Base-by-base conservation (phyloP, 23 tunicate species). In the Styela clava region DNA sequence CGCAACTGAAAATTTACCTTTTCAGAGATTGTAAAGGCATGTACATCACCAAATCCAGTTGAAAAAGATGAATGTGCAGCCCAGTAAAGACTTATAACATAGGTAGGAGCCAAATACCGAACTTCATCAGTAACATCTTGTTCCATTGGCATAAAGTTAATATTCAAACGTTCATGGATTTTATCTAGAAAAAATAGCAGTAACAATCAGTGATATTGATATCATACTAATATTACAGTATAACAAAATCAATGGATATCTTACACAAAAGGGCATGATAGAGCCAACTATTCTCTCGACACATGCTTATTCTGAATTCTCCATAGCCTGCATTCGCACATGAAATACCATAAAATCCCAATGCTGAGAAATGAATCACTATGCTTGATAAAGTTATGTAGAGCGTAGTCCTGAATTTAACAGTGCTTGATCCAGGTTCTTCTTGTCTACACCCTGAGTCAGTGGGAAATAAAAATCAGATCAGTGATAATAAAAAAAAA, bases 41-140 rank as follows among this genome's bases (percentile, higher is more conserved):
- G 92, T 12, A 93, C 63, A 64, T 93, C 98, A 21, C 98, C 98
- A 74, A 84, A 93, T 20, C 98, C 98, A 62, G 98, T 93, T 1
- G 93, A 93, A 2, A 92, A 84, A 7, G 85, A 79, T 20, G 98
- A 87, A 1, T 92, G 89, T 24, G 98, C 62, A 2, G 98, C 78
- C 98, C 98, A 93, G 69, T 93, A 93, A 35, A 93, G 64, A 74
- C 98, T 93, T 23, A 92, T 88, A 1, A 85, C 69, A 81, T 93
- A 93, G 22, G 89, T 84, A 35, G 86, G 86, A 74, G 86, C 83
- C 62, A 86, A 68, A 76, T 85, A 85, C 67, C 90, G 85, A 36
- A 91, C 90, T 78, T 85, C 62, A 1, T 76, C 81, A 37, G 30
- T 52, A 1, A 56, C 81, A 29, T 56, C 81, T 36, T 18, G 29